phyloP scores from a whole-genome alignment of 2,888 invertebrate genomes.

The Anorthoa munda region DNA sequence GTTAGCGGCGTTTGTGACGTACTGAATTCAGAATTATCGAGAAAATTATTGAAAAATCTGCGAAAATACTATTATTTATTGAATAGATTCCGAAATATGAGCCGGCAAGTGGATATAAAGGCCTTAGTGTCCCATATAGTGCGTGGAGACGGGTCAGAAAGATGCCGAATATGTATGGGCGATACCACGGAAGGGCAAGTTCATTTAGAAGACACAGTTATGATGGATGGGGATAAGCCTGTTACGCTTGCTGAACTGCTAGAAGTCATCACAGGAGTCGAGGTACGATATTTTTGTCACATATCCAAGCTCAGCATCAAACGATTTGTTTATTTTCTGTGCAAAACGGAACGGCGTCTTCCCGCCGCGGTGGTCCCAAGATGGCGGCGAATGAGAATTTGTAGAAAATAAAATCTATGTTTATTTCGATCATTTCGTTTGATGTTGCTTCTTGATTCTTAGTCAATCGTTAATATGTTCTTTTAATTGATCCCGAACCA shows the following conservation, averaged over 20 bases:
- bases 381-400: constrained; percentile 73
- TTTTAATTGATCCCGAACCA: neutral
- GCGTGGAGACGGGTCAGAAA: constrained; percentile 85
- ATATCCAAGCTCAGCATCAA: constrained; percentile 62
- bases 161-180: constrained; percentile 88
- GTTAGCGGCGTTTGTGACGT: constrained; percentile 47
- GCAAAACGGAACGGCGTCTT: constrained; percentile 87
- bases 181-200: constrained; percentile 87
- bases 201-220: constrained; percentile 85
- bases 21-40: constrained; percentile 22
- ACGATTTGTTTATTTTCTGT: constrained; percentile 80
- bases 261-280: constrained; percentile 85
- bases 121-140: constrained; percentile 88
- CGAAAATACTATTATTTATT: constrained; percentile 13
- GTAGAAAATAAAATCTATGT: neutral
- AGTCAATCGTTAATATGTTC: no score
- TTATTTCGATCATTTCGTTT: constrained; percentile 35
- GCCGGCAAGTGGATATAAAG: constrained; percentile 84
- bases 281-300: constrained; percentile 75
- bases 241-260: constrained; percentile 85
- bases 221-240: constrained; percentile 86
- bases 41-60: constrained; percentile 27
- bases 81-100: constrained; percentile 74
- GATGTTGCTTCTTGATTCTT: constrained; percentile 44
- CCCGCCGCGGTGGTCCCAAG: constrained; percentile 76